phyloP scores from a whole-genome alignment of 2,888 invertebrate genomes.

The Drosophila phalerata region DNA sequence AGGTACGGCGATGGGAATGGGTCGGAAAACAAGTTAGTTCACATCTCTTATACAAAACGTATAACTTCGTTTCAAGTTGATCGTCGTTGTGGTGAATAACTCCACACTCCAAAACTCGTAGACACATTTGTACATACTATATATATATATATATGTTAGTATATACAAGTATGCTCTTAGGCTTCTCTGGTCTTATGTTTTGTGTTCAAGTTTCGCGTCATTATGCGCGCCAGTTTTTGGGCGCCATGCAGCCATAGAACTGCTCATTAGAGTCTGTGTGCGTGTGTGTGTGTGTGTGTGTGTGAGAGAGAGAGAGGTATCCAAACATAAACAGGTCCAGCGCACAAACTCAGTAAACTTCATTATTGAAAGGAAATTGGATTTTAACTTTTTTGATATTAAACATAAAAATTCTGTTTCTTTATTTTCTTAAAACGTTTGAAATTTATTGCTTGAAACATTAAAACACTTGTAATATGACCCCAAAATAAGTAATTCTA shows the following conservation, averaged over 20 bases:
- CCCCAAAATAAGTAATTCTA: too few relatives aligned
- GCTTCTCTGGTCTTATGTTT: conserved; percentile 58
- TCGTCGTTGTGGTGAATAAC: conserved; percentile 48
- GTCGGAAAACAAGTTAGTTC: conserved; percentile 50
- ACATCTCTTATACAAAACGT: conserved; percentile 44
- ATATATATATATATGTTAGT: too few relatives aligned
- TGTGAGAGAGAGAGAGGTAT: conserved; percentile 10
- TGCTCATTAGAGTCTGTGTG: conserved; percentile 12
- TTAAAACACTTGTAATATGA: too few relatives aligned
- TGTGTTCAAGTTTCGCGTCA: conserved; percentile 62
- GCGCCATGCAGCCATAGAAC: conserved; percentile 56
- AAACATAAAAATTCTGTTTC: not conserved
- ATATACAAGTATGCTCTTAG: conserved; percentile 27
- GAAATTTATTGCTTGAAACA: too few relatives aligned
- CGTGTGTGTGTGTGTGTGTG: conserved; percentile 10
- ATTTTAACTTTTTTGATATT: conserved; percentile 10
- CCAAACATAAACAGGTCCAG: conserved; percentile 37
- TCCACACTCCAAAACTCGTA: conserved; percentile 9
- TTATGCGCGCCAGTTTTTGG: conserved; percentile 69
- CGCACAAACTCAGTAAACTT: conserved; percentile 8
- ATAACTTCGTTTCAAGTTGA: conserved; percentile 22
- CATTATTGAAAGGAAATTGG: conserved; percentile 22
- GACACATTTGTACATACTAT: not conserved
- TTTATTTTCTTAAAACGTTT: not conserved
- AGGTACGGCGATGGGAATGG: not conserved